Conservation (phyloP, 2,888 invertebrate genomes). For the Euplexia lucipara region DNA sequence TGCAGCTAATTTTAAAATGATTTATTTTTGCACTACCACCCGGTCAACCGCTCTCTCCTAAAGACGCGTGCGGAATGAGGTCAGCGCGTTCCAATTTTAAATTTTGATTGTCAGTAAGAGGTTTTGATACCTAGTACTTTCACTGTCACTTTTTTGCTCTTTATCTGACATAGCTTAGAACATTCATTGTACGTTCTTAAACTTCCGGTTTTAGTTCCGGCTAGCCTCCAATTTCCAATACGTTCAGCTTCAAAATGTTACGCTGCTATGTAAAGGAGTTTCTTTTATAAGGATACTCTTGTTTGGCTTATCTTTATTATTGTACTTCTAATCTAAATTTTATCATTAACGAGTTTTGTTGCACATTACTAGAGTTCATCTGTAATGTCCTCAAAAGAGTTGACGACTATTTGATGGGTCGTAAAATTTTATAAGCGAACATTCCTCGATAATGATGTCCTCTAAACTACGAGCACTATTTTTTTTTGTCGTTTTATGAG, state of each 20-base stretch:
- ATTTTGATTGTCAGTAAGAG: conserved; percentile 81
- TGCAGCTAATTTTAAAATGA: conserved; percentile 76
- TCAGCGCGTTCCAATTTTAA: conserved; percentile 87
- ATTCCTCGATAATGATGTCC: conserved; percentile 19
- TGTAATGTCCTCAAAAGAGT: conserved; percentile 16
- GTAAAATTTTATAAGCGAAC: conserved; percentile 10
- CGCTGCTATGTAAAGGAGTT: conserved; percentile 44
- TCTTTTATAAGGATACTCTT: conserved; percentile 33
- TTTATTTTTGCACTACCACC: conserved; percentile 81
- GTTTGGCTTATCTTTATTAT: conserved; percentile 43
- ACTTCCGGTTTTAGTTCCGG: conserved; percentile 72
- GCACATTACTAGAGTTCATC: conserved; percentile 36
- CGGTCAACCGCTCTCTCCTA: conserved; percentile 78
- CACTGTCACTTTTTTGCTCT: conserved; percentile 73
- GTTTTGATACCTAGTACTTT: conserved; percentile 79
- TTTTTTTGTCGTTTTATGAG: background rate
- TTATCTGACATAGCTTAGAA: conserved; percentile 37
- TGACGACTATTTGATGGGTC: conserved; percentile 26
- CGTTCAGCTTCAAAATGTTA: conserved; percentile 41
- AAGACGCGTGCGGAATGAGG: conserved; percentile 85
- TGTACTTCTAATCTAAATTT: conserved; percentile 41
- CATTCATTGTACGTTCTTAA: conserved; percentile 53
- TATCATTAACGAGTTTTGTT: conserved; percentile 39
- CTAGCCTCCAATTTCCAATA: conserved; percentile 55
- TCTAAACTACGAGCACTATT: background rate